phyloP scores from a whole-genome alignment of 2,888 invertebrate genomes.

The Malthinus flaveolus region DNA sequence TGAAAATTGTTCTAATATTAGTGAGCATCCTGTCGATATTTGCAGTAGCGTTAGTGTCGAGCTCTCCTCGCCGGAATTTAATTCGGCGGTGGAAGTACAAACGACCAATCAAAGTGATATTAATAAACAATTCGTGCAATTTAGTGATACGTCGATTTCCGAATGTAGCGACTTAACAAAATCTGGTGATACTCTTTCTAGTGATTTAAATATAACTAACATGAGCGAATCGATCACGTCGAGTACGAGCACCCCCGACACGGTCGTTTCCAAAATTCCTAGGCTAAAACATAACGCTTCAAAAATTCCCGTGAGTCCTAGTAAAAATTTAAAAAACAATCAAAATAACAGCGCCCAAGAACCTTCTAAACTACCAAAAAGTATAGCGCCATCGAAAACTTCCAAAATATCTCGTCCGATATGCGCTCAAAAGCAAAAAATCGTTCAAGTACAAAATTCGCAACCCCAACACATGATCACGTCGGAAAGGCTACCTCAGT shows the following conservation, averaged over 20 bases:
- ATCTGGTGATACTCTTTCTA: constrained; percentile 46
- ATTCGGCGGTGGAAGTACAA: constrained; percentile 19
- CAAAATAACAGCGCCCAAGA: constrained; percentile 54
- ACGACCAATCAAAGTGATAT: constrained; percentile 21
- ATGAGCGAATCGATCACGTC: constrained; percentile 69
- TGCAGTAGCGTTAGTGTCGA: constrained; percentile 49
- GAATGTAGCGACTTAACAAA: constrained; percentile 42
- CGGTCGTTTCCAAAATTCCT: constrained; percentile 66
- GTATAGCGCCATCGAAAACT: constrained; percentile 59
- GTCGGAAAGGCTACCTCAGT: constrained; percentile 50
- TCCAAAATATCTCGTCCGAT: constrained; percentile 54
- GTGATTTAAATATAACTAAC: constrained; percentile 53
- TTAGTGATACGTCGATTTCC: constrained; percentile 38
- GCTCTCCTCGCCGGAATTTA: constrained; percentile 44
- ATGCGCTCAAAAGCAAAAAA: constrained; percentile 53
- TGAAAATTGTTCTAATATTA: constrained; percentile 52
- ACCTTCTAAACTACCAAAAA: constrained; percentile 56
- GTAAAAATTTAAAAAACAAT: constrained; percentile 26
- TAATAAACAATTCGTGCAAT: constrained; percentile 26
- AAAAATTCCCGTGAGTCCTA: constrained; percentile 48
- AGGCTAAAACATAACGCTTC: constrained; percentile 43
- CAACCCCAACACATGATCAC: constrained; percentile 48
- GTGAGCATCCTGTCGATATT: constrained; percentile 51
- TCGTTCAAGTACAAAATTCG: constrained; percentile 46
- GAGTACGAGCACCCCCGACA: constrained; percentile 72